Base-by-base conservation (phyloP, 2,797 vertebrate genomes). In the Morus bassanus region DNA sequence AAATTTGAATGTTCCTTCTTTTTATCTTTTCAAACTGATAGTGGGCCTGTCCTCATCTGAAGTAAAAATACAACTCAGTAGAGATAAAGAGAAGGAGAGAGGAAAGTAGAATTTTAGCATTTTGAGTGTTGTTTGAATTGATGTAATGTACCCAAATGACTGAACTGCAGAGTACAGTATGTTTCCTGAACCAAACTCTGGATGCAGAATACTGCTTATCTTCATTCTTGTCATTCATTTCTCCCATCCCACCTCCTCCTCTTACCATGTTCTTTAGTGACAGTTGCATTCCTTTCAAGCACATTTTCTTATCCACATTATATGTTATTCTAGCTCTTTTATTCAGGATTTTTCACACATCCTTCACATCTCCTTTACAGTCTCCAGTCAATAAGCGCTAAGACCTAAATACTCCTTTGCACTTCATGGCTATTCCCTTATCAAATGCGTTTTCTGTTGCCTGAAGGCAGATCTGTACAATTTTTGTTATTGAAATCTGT, bases 271-370 rank as follows among this genome's bases (percentile, higher is more conserved):
- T 94, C 73, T 91, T 96, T 93, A 93, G 89, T 95, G 86, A 94
- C 61, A 93, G 82, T 92, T 97, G 53, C 68, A 82, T 89, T 96
- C 50, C 45, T 96, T 94, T 97, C 63, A 94, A 96, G 78, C 65
- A 96, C 57, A 85, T 91, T 97, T 97, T 96, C 63, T 96, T 95
- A 96, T 89, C 72, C 91, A 92, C 67, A 90, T 91, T 96, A 63
- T 86, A 79, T 85, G 61, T 94, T 96, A 76, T 93, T 96, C 28
- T 30, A 88, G 25, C 53, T 96, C 86, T 96, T 97, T 97, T 96
- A 95, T 97, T 96, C 94, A 95, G 85, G 59, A 94, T 96, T 97
- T 98, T 98, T 97, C 96, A 97, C 97, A 97, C 94, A 95, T 96
- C 87, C 92, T 97, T 98, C 95, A 94, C 93, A 95, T 97, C 91